A percentile compares a stretch with the other conserved stretches of the same genome.
These are phyloP conservation scores for Manis pentadactyla DNA, from an alignment of 2,797 vertebrate species.

Conservation along the genomic window DNA sequence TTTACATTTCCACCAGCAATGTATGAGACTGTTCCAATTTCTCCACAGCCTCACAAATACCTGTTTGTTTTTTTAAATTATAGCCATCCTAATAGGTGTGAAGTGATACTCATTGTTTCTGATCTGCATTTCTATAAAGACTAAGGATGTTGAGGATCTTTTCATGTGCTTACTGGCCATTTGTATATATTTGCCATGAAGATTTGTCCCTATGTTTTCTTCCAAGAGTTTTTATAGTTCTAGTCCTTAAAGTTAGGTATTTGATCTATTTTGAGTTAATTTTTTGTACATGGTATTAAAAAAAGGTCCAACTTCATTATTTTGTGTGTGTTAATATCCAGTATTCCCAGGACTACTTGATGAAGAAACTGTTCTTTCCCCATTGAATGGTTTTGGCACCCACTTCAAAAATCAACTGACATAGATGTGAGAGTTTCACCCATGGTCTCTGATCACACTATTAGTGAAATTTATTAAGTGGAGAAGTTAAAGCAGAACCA, in stretches of 20 bases:
- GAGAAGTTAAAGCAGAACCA: neutral
- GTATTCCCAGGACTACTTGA: neutral
- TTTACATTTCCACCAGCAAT: neutral
- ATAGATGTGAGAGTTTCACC: neutral
- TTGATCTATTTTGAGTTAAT: neutral
- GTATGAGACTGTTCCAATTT: neutral
- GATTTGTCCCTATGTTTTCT: neutral
- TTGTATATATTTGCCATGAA: neutral
- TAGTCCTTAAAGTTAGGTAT: neutral
- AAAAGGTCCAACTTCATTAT: neutral
- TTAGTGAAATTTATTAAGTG: neutral
- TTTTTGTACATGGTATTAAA: neutral
- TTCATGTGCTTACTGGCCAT: too few species aligned
- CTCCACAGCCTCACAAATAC: neutral
- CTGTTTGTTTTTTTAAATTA: neutral
- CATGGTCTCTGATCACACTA: neutral
- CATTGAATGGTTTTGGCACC: neutral
- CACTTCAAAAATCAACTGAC: neutral
- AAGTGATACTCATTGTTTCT: neutral
- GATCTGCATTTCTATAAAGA: neutral
- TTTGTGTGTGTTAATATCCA: neutral
- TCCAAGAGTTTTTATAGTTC: conserved; percentile 23
- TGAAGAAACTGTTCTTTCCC: neutral
- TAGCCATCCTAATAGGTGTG: neutral
- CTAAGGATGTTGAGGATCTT: neutral